These are phyloP conservation scores for Hoplodrina blanda DNA, from an alignment of 2,888 invertebrate genomes.

Conservation along the genomic window DNA sequence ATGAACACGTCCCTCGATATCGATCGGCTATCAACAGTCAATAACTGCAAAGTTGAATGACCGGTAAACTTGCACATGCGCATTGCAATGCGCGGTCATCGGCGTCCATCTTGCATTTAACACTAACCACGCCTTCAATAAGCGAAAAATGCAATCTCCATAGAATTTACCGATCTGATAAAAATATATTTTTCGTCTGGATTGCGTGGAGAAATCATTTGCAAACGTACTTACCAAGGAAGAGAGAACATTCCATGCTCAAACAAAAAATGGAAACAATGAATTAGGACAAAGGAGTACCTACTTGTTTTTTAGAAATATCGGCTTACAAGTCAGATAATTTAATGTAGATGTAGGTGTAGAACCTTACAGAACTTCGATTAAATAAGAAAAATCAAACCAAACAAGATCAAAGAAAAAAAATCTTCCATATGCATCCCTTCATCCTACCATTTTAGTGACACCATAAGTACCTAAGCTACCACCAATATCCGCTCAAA, in stretches of 20 bases:
- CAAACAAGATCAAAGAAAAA: no score
- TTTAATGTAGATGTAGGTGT: neutral
- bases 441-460: no score
- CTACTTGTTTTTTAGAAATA: no score
- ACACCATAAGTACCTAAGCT: neutral
- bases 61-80: constrained; percentile 20
- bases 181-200: neutral
- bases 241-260: neutral
- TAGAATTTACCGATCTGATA: neutral
- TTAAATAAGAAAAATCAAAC: neutral
- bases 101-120: constrained; percentile 21
- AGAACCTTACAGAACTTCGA: neutral
- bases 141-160: neutral
- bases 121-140: constrained; percentile 25
- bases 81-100: constrained; percentile 20
- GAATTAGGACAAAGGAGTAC: neutral
- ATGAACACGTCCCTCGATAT: neutral
- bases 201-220: neutral
- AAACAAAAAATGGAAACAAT: neutral
- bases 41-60: constrained; percentile 20
- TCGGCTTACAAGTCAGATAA: neutral
- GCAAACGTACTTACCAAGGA: neutral
- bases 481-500: neutral
- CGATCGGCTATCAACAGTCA: constrained; percentile 5
- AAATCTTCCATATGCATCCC: no score